Percentiles rank a stretch among this genome's conserved stretches.
Evolutionary conservation across 2,113 vertebrate species (phyloP).

Genomic region (Petaurus breviceps): DNA sequence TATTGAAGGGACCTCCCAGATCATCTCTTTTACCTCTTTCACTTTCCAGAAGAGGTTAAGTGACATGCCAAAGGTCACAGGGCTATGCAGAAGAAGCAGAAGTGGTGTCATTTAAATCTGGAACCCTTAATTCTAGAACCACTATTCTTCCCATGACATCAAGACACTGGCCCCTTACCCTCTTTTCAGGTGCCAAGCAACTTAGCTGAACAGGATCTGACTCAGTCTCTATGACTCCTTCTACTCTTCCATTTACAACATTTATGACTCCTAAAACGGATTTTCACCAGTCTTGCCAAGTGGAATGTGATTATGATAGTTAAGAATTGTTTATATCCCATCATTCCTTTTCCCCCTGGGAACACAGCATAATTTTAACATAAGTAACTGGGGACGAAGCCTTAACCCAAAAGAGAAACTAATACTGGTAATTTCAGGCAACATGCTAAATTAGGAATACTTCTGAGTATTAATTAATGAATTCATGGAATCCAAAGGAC

Average conservation of each 20-base stretch:
- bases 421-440: neutral
- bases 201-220: neutral
- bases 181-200: neutral
- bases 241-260: neutral
- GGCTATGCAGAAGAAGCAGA: too few species aligned
- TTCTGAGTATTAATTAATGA: neutral
- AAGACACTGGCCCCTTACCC: neutral
- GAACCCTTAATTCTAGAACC: too few species aligned
- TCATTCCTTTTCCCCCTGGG: neutral
- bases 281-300: neutral
- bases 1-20: neutral
- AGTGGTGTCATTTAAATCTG: too few species aligned
- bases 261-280: neutral
- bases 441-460: neutral
- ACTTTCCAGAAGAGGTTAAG: neutral
- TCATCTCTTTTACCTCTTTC: neutral
- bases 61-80: neutral
- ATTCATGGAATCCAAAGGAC: neutral
- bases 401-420: neutral
- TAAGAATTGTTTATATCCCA: neutral
- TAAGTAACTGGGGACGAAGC: neutral
- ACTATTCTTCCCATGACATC: neutral
- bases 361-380: neutral
- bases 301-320: neutral
- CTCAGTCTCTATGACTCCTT: neutral